Evolutionary conservation across 2,113 vertebrate genomes (phyloP), one percentile per base, ranked within the genome.

Genomic region (Cyprinus carpio): DNA sequence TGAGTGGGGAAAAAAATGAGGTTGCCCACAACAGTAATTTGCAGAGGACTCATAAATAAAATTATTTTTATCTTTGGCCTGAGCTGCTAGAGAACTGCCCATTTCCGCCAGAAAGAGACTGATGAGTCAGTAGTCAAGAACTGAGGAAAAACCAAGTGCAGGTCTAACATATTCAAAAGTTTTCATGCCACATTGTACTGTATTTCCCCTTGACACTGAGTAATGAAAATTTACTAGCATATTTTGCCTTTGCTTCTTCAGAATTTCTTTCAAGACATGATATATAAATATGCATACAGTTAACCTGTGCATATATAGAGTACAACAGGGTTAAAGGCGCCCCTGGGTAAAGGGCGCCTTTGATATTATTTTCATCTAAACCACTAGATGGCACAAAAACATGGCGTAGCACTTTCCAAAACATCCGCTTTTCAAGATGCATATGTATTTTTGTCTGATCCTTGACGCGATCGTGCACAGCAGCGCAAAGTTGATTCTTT

Each of bases 161-260:
- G 37, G 18, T n/a, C 43, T 13, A 10, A 34, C n/a, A 60, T 23
- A 76, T 20, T 40, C 34, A 49, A 29, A 76, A 5, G 16, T 31
- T 80, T 27, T 54, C 58, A 60, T 23, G 31, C 69, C 77, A 84
- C 86, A 91, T 87, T 77, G 83, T 60, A 20, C 11, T 78, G 18
- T 60, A 15, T 7, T 23, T 2, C 65, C 31, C 16, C 31, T 69
- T 69, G 65, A 69, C 16, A 37, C 29, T 37, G 31, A 34, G 16
- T 34, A 37, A 71, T 71, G 67, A 37, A 20, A 29, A 54, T 18
- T 43, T 43, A 92, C 88, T 88, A 90, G 92, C 91, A 92, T 92
- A 54, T 92, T 92, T 90, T 88, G 89, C 84, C 90, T 90, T 83
- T 9, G 6, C 20, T 16, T 69, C 29, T 9, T 34, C 65, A 69